Base-by-base conservation (phyloP, 2,797 vertebrate species). In the Darevskia mixta region DNA sequence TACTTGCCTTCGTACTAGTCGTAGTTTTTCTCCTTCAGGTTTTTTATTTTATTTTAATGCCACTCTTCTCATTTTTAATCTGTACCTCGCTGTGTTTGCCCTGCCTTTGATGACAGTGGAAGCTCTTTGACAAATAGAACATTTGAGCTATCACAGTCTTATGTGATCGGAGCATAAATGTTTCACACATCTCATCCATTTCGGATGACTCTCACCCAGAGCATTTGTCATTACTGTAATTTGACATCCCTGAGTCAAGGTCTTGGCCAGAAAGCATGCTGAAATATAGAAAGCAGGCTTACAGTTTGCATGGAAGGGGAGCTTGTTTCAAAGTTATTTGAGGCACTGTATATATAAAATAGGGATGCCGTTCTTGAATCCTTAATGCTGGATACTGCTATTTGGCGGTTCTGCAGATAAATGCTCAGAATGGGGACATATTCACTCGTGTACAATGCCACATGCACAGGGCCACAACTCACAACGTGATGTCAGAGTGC, bases 121-220 rank as follows among this genome's bases (percentile, higher is more conserved):
- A 87, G 7, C 29, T 87, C 88, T 91, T 55, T 91, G 79, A 79
- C 58, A 89, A 91, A 85, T n/a, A 35, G 83, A 86, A 82, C 0
- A 0, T 64, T 38, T 85, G 73, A 89, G 4, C 78, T 87, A 67
- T 35, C 1, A 0, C 43, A 79, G 82, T 3, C 55, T 90, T 75
- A 67, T 88, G 90, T 69, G 78, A 55, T 85, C 4, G n/a, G 77
- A 90, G 67, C 27, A 85, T 73, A 3, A 87, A 55, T 0, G 0
- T 86, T 92, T 90, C 0, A 1, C 4, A 91, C 6, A 43, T 90
- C 87, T 93, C 3, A 58, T 91, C 71, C 58, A 20, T 87, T 93
- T 88, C 61, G 4, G 5, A 61, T 85, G 86, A 32, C 82, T 87
- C 1, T 83, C 66, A 86, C 41, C 79, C 20, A 83, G 43, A 91